Base-by-base conservation (phyloP, 2,888 invertebrate genomes). In the Stenolophus ochropezus region DNA sequence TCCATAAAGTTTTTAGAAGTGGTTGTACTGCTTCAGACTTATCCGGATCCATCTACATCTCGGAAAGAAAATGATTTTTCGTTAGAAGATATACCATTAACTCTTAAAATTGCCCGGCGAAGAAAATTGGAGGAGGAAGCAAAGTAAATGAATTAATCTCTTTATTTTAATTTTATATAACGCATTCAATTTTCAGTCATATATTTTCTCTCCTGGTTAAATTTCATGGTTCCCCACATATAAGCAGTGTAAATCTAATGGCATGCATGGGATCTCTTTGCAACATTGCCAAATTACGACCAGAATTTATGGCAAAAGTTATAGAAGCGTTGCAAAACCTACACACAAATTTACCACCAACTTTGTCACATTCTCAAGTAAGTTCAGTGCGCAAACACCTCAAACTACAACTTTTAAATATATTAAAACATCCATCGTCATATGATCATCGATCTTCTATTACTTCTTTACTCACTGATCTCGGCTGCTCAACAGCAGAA, bases 1-100 rank as follows among this genome's bases (percentile, higher is more conserved):
- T 95, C 97, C 0, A 96, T 99, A 0, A 99, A 99, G 90, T 99
- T 99, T 88, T 91, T 99, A 16, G 99, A 99, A 89, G 95, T 96
- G 82, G 94, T 96, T 47, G 93, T 96, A 0, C 90, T 96, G 4
- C 89, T 96, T 14, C 96, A 98, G 89, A 96, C 96, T 0, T 94
- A 94, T 87, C 93, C 94, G 0, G 95, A 95, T 86, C 90, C 93
- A 47, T 93, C 93, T 83, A 92, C 92, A 81, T 89, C 91, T 61
- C 91, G 91, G 84, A 91, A 91, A 71, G 89, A 91, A 0, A 94
- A 94, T 83, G 96, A 96, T 86, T 96, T 98, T 88, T 95, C 95
- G 8, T 88, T 99, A 8, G 96, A 97, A 85, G 94, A 95, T 88
- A 92, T 99, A 78, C 97, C 98, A 0, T 89, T 94, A 1, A 94